Evolutionary conservation across 2,113 vertebrate genomes (phyloP).

Genomic region (Cairina moschata): DNA sequence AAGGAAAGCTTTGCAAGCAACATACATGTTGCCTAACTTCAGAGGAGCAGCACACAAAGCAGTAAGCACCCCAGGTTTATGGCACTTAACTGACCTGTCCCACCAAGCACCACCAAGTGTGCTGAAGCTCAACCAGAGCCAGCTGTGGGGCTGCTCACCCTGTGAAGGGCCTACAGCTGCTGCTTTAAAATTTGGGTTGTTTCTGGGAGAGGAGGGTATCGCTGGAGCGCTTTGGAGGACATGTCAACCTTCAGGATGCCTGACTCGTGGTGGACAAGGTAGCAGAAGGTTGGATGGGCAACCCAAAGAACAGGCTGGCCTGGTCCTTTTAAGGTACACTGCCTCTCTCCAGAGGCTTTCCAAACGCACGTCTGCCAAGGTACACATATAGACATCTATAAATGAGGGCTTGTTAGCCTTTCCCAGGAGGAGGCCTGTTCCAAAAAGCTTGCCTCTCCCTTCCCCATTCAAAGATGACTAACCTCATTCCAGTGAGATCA

Average conservation of each 20-base stretch:
- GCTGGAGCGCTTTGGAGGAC: not conserved
- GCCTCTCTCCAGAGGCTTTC: not conserved
- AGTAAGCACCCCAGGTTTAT: not conserved
- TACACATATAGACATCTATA: not conserved
- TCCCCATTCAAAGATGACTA: slow-evolving; percentile 23
- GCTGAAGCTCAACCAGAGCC: not conserved
- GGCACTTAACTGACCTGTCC: not conserved
- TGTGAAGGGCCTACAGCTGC: not conserved
- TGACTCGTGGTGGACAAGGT: not conserved
- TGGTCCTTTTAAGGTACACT: not conserved
- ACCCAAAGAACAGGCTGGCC: not conserved
- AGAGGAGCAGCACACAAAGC: not conserved
- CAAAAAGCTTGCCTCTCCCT: slow-evolving; percentile 5
- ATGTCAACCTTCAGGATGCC: slow-evolving; percentile 16
- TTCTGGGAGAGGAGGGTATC: not conserved
- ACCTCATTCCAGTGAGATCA: slow-evolving; percentile 57
- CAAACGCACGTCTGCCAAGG: slow-evolving; percentile 1
- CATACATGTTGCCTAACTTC: not conserved
- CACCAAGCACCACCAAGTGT: not conserved
- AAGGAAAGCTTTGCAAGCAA: not conserved
- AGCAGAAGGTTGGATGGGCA: slow-evolving; percentile 11
- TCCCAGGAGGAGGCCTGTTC: not conserved
- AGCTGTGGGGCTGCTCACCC: not conserved
- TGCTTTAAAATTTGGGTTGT: not conserved
- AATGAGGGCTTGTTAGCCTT: slow-evolving; percentile 33